These are phyloP conservation scores for Callaeas wilsoni DNA, from an alignment of 2,113 vertebrate species.

Conservation along the genomic window DNA sequence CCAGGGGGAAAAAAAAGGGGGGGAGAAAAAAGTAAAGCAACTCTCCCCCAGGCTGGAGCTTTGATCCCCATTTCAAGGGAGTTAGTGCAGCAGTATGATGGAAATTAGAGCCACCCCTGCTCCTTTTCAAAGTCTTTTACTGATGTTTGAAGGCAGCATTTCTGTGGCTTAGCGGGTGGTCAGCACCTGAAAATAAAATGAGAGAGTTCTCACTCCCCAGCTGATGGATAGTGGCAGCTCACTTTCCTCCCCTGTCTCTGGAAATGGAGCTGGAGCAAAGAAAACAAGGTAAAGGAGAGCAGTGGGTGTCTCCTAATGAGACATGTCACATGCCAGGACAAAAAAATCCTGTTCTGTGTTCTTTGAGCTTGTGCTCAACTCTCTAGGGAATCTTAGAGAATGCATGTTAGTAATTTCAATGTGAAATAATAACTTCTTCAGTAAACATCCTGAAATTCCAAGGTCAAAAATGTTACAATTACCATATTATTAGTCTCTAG, in stretches of 20 bases:
- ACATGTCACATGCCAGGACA: not conserved
- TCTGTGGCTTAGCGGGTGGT: constrained; percentile 13
- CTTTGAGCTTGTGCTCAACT: not conserved
- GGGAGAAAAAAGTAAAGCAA: not conserved
- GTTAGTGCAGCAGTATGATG: fast-evolving
- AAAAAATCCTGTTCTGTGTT: not conserved
- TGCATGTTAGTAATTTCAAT: constrained; percentile 28
- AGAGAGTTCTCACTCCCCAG: not conserved
- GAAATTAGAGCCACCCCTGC: not conserved
- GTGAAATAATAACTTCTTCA: constrained; percentile 54
- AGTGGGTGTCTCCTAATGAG: not conserved
- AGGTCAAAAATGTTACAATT: not conserved
- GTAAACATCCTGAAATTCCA: constrained; percentile 35
- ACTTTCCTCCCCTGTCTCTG: constrained; percentile 22
- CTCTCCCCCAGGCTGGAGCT: not conserved
- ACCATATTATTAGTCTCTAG: constrained; percentile 31
- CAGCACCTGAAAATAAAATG: constrained; percentile 36
- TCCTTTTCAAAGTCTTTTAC: not conserved
- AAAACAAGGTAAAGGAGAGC: constrained; percentile 2
- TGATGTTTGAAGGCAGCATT: constrained; percentile 20
- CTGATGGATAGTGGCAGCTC: constrained; percentile 22
- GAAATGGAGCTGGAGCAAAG: not conserved
- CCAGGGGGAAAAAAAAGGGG: no score
- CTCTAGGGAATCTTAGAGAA: constrained; percentile 8
- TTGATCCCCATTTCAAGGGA: not conserved